Evolutionary conservation across 2,113 vertebrate species (phyloP).

Genomic region (Zosterops hypoxanthus): DNA sequence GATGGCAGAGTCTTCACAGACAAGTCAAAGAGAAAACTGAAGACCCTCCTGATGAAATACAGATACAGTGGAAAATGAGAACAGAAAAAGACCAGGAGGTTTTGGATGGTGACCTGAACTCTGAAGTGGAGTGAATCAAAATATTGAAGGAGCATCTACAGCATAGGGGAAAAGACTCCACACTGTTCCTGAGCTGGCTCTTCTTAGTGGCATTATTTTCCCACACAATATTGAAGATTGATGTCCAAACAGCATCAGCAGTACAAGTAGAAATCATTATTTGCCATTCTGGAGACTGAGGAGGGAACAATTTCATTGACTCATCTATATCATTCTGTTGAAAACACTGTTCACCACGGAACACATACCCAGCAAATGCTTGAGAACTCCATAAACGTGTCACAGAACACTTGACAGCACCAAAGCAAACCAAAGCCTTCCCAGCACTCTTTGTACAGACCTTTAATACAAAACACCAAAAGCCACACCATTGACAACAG

Average conservation of each 20-base stretch:
- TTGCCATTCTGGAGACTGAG: neutral
- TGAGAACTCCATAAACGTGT: neutral
- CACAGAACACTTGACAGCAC: neutral
- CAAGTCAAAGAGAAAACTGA: neutral
- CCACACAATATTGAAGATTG: neutral
- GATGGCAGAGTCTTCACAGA: neutral
- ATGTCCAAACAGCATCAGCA: neutral
- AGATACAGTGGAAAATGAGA: neutral
- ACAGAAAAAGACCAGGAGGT: neutral
- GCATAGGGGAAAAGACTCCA: neutral
- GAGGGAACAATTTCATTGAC: neutral
- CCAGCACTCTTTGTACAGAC: neutral
- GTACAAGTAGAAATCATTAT: neutral
- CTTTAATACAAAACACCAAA: neutral
- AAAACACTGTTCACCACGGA: neutral
- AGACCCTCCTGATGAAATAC: neutral
- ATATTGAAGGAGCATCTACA: neutral
- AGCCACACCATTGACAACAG: neutral
- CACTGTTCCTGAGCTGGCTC: neutral
- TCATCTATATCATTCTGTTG: neutral
- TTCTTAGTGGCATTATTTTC: neutral
- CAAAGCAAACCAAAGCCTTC: neutral
- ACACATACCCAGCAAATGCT: neutral
- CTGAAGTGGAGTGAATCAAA: neutral
- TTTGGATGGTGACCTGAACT: neutral